A percentile compares a stretch with the other conserved stretches of the same genome.
These are phyloP conservation scores for Lineus longissimus DNA, from an alignment of 1,140 invertebrate species.

Conservation along the genomic window DNA sequence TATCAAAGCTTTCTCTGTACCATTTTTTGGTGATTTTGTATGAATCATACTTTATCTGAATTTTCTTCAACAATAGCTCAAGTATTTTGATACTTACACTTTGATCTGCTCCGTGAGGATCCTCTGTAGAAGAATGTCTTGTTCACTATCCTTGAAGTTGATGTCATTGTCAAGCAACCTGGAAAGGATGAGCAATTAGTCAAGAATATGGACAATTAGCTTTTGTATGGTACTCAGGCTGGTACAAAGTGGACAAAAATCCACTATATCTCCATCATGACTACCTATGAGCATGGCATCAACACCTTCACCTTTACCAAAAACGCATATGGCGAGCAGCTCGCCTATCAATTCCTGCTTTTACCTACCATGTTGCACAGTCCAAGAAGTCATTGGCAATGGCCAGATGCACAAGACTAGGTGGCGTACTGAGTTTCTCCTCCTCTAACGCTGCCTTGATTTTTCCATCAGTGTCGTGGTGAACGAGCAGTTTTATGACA, in stretches of 20 bases:
- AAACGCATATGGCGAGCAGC: no score
- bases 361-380: constrained; percentile 42
- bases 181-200: constrained; percentile 7
- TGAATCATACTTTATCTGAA: no score
- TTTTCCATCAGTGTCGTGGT: constrained; percentile 30
- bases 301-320: no score
- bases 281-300: no score
- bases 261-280: no score
- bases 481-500: constrained; percentile 39
- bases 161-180: constrained; percentile 48
- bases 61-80: no score
- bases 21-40: no score
- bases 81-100: constrained; percentile 31
- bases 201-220: no score
- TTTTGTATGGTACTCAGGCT: no score
- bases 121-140: constrained; percentile 38
- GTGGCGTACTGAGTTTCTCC: constrained; percentile 33
- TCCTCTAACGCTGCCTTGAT: constrained; percentile 34
- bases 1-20: no score
- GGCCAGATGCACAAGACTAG: constrained; percentile 45
- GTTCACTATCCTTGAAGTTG: constrained; percentile 45
- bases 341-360: no score
- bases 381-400: constrained; percentile 45
- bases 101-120: constrained; percentile 45
- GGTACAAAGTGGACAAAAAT: no score